Evolutionary conservation across 1,140 invertebrate species (phyloP), one percentile per base, ranked within the genome.

Genomic region (Cataglyphis hispanica): DNA sequence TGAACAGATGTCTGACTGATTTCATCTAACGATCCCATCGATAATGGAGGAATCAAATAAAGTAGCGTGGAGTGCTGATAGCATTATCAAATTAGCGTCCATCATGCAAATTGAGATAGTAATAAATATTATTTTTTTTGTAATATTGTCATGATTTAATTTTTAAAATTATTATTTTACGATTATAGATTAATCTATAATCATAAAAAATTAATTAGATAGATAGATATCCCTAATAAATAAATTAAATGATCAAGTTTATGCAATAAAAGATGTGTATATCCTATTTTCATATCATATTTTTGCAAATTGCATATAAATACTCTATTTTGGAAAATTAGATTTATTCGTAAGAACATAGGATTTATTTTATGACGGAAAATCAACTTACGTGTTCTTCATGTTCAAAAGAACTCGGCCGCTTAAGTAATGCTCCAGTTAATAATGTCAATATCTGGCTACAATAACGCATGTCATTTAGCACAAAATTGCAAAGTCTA

Each of bases 1-100:
- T 90, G 22, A 46, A 88, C 86, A 83, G 83, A 63, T 84, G 56
- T 60, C 66, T 77, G 46, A 50, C 19, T 50, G 4, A 87, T 88
- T 87, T 74, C 67, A 86, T 69, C 64, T 64, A 34, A 34, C 67
- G 56, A 86, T 86, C 74, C 69, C 86, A 61, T 50, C 75, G 8
- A 3, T 31, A 86, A 87, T 40, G 61, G 70, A 67, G 34, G 67
- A 85, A 43, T 6, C 77, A 25, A 60, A 53, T 34, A 40, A 40
- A 58, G n/a, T 50, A 56, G 31, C n/a, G 25, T 11, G 6, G 7
- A 27, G 22, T 34, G 40, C 22, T 56, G 64, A 69, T 56, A 50
- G 0, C 6, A 27, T 27, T 16, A 2, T 70, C 50, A 70, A 22
- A 81, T 81, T 56, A 56, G 8, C 27, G 0, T 58, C 13, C 7